Evolutionary conservation across 2,888 invertebrate genomes (phyloP).

Genomic region (Eupelmus urozonus): DNA sequence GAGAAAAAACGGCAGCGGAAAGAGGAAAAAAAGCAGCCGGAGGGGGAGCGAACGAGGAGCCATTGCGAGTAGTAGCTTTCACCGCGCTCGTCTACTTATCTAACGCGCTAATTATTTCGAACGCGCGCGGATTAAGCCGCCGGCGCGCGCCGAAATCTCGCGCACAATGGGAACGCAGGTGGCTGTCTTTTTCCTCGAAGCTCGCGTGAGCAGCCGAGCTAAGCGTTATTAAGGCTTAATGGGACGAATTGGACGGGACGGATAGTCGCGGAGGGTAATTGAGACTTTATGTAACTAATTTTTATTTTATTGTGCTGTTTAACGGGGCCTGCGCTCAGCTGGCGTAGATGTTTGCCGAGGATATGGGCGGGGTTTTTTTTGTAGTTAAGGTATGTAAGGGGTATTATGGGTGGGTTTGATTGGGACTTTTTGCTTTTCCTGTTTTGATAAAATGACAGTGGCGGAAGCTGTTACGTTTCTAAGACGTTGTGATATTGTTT

Average conservation of each 20-base stretch:
- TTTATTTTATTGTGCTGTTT: conserved; percentile 26
- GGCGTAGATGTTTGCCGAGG: background rate
- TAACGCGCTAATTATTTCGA: conserved; percentile 54
- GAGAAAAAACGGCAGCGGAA: background rate
- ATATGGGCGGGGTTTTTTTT: too few species aligned
- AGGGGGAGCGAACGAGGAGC: conserved; percentile 22
- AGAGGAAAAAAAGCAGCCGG: too few species aligned
- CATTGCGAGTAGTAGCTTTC: conserved; percentile 51
- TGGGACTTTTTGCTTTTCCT: too few species aligned
- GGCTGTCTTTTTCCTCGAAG: too few species aligned
- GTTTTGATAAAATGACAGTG: too few species aligned
- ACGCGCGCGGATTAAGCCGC: conserved; percentile 15
- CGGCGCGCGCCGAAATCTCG: conserved; percentile 12
- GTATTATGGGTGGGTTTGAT: too few species aligned
- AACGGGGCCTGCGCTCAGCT: background rate
- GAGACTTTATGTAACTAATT: conserved; percentile 47
- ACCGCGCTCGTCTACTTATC: conserved; percentile 45
- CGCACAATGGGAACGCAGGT: conserved; percentile 20
- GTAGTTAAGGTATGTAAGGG: too few species aligned
- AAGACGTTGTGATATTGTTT: too few species aligned
- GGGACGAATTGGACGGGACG: conserved; percentile 8
- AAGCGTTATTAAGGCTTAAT: conserved; percentile 28
- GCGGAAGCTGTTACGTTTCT: too few species aligned
- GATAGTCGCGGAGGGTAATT: conserved; percentile 40
- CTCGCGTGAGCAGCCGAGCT: background rate